These are phyloP conservation scores for Adineta ricciae DNA, from an alignment of 2,888 invertebrate genomes.

Conservation along the genomic window DNA sequence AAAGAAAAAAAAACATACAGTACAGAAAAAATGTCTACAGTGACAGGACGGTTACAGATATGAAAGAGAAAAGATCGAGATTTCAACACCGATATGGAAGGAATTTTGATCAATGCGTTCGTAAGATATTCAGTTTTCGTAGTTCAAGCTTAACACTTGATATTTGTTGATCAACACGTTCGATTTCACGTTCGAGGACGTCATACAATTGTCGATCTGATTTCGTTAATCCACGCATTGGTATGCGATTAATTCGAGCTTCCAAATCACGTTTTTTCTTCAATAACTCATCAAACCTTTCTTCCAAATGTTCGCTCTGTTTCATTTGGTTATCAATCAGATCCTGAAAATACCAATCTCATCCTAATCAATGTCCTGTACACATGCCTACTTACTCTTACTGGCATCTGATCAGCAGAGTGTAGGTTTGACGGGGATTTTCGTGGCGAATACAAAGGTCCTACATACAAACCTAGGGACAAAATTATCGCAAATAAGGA, in stretches of 20 bases:
- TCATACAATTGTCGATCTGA: neutral
- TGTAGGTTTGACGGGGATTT: neutral
- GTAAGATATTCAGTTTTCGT: neutral
- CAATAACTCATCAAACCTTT: neutral
- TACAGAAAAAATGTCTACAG: neutral
- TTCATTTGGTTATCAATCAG: neutral
- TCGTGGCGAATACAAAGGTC: neutral
- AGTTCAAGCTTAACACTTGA: slow-evolving; percentile 10
- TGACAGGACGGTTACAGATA: neutral
- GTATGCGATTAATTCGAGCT: neutral
- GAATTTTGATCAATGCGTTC: neutral
- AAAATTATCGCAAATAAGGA: neutral
- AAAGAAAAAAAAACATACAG: neutral
- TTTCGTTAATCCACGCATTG: neutral
- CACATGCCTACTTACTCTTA: neutral
- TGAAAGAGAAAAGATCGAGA: neutral
- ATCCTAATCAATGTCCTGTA: neutral
- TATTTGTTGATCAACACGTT: neutral
- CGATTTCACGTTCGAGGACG: neutral
- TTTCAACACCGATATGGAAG: neutral
- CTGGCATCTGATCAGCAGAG: neutral
- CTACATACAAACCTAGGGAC: neutral
- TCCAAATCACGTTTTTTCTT: neutral
- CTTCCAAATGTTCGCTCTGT: neutral
- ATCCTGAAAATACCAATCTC: neutral